Conservation (phyloP, 1,140 invertebrate genomes). For the Sminthurinus signatus region DNA sequence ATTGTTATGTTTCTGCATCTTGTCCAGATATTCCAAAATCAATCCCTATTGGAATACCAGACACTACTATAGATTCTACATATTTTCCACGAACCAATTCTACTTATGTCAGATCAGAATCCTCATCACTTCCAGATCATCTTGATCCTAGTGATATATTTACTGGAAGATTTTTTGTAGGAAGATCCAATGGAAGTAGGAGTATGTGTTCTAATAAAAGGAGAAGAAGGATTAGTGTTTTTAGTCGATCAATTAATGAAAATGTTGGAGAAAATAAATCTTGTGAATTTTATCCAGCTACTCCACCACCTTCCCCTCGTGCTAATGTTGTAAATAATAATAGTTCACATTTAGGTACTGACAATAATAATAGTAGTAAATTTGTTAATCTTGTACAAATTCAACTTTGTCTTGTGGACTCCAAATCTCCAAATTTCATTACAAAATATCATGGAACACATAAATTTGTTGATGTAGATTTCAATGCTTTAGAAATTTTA, state of each 20-base stretch:
- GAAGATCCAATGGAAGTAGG: background rate
- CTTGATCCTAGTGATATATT: conserved; percentile 54
- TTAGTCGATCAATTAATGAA: background rate
- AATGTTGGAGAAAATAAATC: background rate
- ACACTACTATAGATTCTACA: too few species aligned
- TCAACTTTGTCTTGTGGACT: conserved; percentile 55
- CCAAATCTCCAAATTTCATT: conserved; percentile 53
- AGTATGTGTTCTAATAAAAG: background rate
- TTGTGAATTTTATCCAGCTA: conserved; percentile 53
- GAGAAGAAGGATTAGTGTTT: background rate
- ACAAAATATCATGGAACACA: conserved; percentile 55
- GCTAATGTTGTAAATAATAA: too few species aligned
- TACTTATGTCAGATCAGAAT: conserved; percentile 34
- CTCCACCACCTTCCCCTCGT: conserved; percentile 64
- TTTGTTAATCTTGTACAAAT: conserved; percentile 57
- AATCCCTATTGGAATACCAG: conserved; percentile 21
- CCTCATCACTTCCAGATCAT: conserved; percentile 59
- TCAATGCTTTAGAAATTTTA: conserved; percentile 82
- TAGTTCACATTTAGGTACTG: too few species aligned
- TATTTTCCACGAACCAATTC: conserved; percentile 40
- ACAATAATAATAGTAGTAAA: conserved; percentile 38
- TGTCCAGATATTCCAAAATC: conserved; percentile 64
- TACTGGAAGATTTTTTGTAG: conserved; percentile 29
- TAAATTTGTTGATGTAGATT: conserved; percentile 65
- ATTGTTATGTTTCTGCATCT: conserved; percentile 65